phyloP scores from a whole-genome alignment of 2,797 vertebrate species.

The Macroramphosus scolopax region DNA sequence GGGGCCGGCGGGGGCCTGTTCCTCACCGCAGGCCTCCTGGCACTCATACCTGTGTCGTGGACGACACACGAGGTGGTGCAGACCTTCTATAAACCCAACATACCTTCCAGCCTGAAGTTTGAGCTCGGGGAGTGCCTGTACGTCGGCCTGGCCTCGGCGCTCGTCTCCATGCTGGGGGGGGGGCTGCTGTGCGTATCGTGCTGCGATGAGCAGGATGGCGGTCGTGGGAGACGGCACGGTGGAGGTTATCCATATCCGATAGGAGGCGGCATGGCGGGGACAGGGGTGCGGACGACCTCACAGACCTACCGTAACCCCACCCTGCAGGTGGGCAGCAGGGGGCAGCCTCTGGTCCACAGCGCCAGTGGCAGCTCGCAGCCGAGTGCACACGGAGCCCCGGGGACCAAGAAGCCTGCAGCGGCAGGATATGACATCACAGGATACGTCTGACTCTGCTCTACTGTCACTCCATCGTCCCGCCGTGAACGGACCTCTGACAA shows the following conservation, averaged over 20 bases:
- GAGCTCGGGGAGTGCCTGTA: conserved; percentile 93
- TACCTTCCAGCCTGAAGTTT: conserved; percentile 86
- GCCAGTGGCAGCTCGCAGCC: conserved; percentile 58
- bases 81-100: conserved; percentile 83
- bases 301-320: conserved; percentile 73
- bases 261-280: conserved; percentile 44
- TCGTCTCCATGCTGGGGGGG: conserved; percentile 86
- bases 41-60: conserved; percentile 89
- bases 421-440: conserved; percentile 79
- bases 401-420: conserved; percentile 55
- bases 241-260: conserved; percentile 71
- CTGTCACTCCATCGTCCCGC: conserved; percentile 3
- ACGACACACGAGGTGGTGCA: conserved; percentile 90
- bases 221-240: conserved; percentile 39
- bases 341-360: conserved; percentile 43
- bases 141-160: conserved; percentile 85
- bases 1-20: conserved; percentile 81
- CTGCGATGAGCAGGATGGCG: conserved; percentile 52
- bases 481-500: background rate
- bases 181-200: conserved; percentile 86
- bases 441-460: conserved; percentile 77
- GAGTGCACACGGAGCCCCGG: conserved; percentile 13
- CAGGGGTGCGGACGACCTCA: conserved; percentile 32
- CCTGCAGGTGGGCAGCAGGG: conserved; percentile 60
- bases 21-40: conserved; percentile 83